phyloP scores from a whole-genome alignment of 2,113 vertebrate genomes.

The Sterna hirundo region DNA sequence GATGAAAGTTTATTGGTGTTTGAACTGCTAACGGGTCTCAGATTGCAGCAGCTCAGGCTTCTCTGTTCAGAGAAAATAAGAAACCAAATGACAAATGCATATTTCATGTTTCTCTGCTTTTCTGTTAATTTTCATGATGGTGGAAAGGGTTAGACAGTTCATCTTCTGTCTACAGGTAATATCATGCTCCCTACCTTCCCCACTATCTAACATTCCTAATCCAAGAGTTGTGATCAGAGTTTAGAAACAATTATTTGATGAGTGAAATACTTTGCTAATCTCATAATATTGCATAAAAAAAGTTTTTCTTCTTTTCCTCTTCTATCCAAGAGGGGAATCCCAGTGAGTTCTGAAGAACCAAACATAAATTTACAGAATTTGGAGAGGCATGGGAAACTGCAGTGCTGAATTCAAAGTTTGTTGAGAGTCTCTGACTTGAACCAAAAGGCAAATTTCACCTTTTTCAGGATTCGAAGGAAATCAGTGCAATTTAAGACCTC shows the following conservation, averaged over 20 bases:
- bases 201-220: background rate
- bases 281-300: background rate
- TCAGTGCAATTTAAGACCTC: background rate
- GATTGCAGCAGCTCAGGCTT: background rate
- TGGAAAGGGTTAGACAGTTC: background rate
- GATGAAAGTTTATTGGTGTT: background rate
- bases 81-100: background rate
- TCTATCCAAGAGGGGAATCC: background rate
- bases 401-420: background rate
- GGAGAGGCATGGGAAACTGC: background rate
- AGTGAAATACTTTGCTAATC: background rate
- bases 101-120: background rate
- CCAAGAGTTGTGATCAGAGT: background rate
- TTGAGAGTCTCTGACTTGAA: background rate
- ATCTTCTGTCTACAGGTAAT: background rate
- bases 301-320: background rate
- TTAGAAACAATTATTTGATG: background rate
- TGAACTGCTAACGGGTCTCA: background rate
- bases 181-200: background rate
- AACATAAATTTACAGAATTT: background rate
- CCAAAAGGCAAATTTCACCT: background rate
- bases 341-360: background rate
- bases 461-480: background rate
- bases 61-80: background rate
- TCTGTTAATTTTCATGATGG: background rate